These are phyloP conservation scores for Octodon degus DNA, from an alignment of 2,113 vertebrate genomes.

Conservation along the genomic window DNA sequence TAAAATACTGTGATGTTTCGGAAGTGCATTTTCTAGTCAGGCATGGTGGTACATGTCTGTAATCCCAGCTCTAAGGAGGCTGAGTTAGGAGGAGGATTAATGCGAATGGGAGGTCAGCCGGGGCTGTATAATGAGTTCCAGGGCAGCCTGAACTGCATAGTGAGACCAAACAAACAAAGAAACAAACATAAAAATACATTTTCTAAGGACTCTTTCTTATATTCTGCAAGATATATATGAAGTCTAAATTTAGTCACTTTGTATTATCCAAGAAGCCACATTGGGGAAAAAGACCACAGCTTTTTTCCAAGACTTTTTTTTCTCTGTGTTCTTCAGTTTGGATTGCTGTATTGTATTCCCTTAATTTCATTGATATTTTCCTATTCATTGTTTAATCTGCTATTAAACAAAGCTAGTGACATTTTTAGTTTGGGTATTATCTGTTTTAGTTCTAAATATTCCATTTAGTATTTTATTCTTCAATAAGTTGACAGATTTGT, in stretches of 20 bases:
- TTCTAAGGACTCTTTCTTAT: neutral
- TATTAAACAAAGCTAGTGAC: neutral
- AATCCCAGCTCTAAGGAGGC: neutral
- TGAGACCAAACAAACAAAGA: neutral
- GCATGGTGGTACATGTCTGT: neutral
- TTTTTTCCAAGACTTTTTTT: neutral
- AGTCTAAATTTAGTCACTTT: neutral
- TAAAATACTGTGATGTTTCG: neutral
- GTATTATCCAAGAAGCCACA: neutral
- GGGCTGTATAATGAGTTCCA: neutral
- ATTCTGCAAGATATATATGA: neutral
- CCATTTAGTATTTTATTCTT: neutral
- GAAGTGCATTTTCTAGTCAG: neutral
- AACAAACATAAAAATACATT: neutral
- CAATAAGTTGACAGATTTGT: neutral
- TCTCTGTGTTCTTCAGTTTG: neutral
- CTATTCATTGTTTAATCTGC: neutral
- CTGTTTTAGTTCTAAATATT: neutral
- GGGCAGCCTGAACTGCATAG: neutral
- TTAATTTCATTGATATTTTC: neutral
- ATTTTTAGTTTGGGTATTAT: neutral
- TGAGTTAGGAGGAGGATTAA: neutral
- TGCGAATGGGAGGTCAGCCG: neutral
- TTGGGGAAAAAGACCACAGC: neutral
- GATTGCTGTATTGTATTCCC: neutral